phyloP scores from a whole-genome alignment of 1,140 invertebrate species.

The Zaprionus gabonicus region DNA sequence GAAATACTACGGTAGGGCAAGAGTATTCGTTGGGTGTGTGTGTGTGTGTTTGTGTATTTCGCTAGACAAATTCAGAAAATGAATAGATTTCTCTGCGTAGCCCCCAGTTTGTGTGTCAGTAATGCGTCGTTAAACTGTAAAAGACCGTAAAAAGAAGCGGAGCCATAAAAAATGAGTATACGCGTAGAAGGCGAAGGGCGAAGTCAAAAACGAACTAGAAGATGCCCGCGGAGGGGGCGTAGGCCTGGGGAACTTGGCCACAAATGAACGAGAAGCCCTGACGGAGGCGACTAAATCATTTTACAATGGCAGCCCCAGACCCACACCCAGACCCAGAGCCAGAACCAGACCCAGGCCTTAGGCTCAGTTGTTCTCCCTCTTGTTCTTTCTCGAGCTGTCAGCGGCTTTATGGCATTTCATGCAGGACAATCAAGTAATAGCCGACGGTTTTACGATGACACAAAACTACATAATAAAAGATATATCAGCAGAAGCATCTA shows the following conservation, averaged over 20 bases:
- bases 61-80: conserved; percentile 59
- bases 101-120: conserved; percentile 63
- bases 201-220: conserved; percentile 17
- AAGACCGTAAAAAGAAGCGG: conserved; percentile 72
- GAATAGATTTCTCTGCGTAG: conserved; percentile 64
- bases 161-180: conserved; percentile 71
- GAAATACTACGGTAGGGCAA: conserved; percentile 4
- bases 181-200: conserved; percentile 10
- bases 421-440: conserved; percentile 82
- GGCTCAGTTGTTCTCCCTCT: not conserved
- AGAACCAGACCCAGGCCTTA: conserved; percentile 30
- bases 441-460: conserved; percentile 78
- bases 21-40: conserved; percentile 14
- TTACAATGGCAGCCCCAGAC: conserved; percentile 60
- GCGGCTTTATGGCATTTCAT: conserved; percentile 73
- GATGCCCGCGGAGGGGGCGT: not conserved
- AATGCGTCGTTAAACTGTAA: conserved; percentile 82
- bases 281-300: conserved; percentile 73
- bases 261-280: conserved; percentile 54
- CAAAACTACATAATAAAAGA: conserved; percentile 81
- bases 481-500: conserved; percentile 56
- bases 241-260: conserved; percentile 28
- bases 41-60: conserved; percentile 41
- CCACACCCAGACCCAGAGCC: too few species aligned
- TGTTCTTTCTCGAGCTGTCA: conserved; percentile 26